Conservation (phyloP, 35 echinoderm and acorn worm species). For the Heliocidaris erythrogramma region DNA sequence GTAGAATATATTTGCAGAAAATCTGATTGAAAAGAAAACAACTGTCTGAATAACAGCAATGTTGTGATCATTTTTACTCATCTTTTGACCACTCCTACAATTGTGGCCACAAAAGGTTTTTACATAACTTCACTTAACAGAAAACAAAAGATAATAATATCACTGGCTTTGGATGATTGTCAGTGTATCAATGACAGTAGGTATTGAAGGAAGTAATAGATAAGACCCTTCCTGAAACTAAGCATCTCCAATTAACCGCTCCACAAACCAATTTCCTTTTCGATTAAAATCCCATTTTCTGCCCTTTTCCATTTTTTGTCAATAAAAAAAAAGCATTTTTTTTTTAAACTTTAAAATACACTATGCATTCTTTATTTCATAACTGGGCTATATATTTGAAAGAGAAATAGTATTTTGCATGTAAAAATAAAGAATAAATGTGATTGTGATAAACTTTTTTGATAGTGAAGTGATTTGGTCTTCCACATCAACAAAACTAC, state of each 20-base stretch:
- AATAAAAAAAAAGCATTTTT: not conserved
- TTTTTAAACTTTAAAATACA: not conserved
- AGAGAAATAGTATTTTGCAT: no score
- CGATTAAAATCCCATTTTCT: not conserved
- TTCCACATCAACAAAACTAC: no score
- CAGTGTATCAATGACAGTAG: not conserved
- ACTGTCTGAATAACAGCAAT: no score
- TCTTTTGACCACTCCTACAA: not conserved
- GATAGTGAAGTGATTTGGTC: no score
- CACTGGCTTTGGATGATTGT: not conserved
- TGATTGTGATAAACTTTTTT: no score
- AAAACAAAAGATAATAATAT: not conserved
- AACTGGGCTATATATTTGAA: no score
- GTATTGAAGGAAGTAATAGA: not conserved
- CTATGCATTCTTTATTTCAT: no score
- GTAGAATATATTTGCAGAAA: no score
- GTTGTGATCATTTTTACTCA: no score
- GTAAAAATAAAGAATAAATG: not conserved
- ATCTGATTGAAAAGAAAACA: no score
- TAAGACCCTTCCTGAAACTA: not conserved
- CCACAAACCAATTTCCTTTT: not conserved
- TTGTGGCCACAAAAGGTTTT: not conserved
- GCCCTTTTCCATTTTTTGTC: not conserved
- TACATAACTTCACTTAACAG: not conserved
- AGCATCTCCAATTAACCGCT: not conserved